These are phyloP conservation scores for Chrosomus eos DNA, from an alignment of 2,797 vertebrate species.

Conservation along the genomic window DNA sequence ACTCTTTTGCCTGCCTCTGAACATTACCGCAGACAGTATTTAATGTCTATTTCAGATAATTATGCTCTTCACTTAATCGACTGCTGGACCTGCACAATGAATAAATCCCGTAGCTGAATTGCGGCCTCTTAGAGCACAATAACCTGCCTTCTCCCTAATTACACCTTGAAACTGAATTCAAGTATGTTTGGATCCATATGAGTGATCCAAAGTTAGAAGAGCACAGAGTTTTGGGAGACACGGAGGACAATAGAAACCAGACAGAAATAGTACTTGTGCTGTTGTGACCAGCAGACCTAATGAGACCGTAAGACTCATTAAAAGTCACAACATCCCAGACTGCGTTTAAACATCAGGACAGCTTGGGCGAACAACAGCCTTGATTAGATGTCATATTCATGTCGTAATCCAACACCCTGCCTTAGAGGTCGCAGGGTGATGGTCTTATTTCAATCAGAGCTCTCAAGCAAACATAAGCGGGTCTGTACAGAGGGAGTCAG, in stretches of 20 bases:
- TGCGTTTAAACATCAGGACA: slow-evolving; percentile 43
- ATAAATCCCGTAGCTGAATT: slow-evolving; percentile 80
- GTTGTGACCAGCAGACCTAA: slow-evolving; percentile 28
- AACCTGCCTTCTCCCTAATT: slow-evolving; percentile 87
- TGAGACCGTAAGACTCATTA: slow-evolving; percentile 40
- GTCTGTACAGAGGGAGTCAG: slow-evolving; percentile 27
- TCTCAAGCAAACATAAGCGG: slow-evolving; percentile 47
- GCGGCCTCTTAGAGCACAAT: slow-evolving; percentile 83
- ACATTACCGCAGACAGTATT: slow-evolving; percentile 54
- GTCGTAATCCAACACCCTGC: slow-evolving; percentile 54
- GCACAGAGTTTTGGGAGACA: slow-evolving; percentile 26
- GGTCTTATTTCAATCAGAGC: slow-evolving; percentile 1
- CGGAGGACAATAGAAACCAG: neutral
- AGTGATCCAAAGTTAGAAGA: slow-evolving; percentile 50
- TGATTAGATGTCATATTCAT: slow-evolving; percentile 60
- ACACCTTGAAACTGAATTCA: slow-evolving; percentile 86
- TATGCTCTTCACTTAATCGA: slow-evolving; percentile 78
- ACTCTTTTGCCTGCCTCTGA: slow-evolving; percentile 31
- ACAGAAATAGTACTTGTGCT: slow-evolving; percentile 4
- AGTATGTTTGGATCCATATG: slow-evolving; percentile 81
- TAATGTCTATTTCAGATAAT: slow-evolving; percentile 70
- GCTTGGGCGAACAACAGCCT: slow-evolving; percentile 37
- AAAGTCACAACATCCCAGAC: slow-evolving; percentile 38
- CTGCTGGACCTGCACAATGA: slow-evolving; percentile 81
- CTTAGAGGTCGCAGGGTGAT: slow-evolving; percentile 26